Conservation (phyloP, 2,113 vertebrate species). For the Ciconia boyciana region DNA sequence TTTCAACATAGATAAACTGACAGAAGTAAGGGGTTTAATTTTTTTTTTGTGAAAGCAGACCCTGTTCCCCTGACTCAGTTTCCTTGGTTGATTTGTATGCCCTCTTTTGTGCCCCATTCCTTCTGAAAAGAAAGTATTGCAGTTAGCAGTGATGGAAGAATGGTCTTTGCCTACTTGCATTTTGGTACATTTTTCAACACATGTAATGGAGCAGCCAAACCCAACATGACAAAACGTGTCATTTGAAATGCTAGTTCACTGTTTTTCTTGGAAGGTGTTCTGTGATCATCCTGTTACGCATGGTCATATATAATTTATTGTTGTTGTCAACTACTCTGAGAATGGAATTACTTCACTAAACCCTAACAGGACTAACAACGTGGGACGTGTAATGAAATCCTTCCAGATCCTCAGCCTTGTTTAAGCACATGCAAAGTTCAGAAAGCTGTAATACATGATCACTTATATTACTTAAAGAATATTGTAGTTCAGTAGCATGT, state of each 20-base stretch:
- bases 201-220: neutral
- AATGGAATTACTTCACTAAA: neutral
- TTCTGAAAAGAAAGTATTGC: neutral
- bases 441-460: neutral
- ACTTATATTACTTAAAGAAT: neutral
- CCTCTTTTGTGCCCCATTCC: neutral
- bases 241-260: neutral
- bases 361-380: neutral
- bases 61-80: neutral
- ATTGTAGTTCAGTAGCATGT: neutral
- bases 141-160: neutral
- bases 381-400: neutral
- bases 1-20: neutral
- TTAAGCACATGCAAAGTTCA: neutral
- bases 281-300: neutral
- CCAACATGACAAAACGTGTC: neutral
- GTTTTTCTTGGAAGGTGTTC: constrained; percentile 15
- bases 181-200: neutral
- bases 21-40: neutral
- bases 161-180: rapidly evolving
- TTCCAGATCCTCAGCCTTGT: neutral
- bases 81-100: neutral
- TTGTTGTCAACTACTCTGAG: neutral
- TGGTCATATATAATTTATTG: neutral
- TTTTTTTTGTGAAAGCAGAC: neutral